Base-by-base conservation (phyloP, 2,797 vertebrate species). In the Meriones psammophilus region DNA sequence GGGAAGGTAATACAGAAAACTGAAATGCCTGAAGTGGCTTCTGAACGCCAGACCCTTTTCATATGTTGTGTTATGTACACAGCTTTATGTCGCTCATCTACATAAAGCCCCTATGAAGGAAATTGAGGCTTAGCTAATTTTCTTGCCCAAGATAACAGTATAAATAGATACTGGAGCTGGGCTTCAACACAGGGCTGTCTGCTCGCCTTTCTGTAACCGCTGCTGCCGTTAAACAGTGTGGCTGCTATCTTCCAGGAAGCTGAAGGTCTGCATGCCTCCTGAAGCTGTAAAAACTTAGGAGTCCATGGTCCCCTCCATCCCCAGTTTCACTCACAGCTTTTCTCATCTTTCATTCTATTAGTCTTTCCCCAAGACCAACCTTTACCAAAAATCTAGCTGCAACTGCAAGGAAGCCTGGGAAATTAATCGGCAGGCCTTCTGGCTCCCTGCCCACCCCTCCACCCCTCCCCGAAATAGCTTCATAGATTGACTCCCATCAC, bases 341-440 rank as follows among this genome's bases (percentile, higher is more conserved):
- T 26, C 15, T 60, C n/a, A 30, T 60, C 36, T 76, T 69, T 7
- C 28, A n/a, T 54, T 39, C 66, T 94, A 77, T 56, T 76, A n/a
- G 64, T 76, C 26, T 90, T 95, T 74, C 26, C 39, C 20, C 17
- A 68, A 87, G 28, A 79, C 8, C 28, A 66, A 28, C 4, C 4
- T 87, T 89, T 92, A 74, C 9, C 14, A 28, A 42, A 54, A 73
- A 30, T 79, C 60, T 76, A 84, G 64, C 54, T 89, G 66, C 54
- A 54, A 66, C 26, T 94, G 54, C 33, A 94, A 71, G 39, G 46
- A 88, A 95, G 77, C 54, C 26, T 80, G 60, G 58, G 68, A 92
- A 60, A 76, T 50, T 81, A 60, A 6, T 74, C 87, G 91, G 33
- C 4, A 50, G 46, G 83, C 54, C 89, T 84, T 78, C 84, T 39